Conservation (phyloP, 2,797 vertebrate genomes). For the Sus cebifrons region DNA sequence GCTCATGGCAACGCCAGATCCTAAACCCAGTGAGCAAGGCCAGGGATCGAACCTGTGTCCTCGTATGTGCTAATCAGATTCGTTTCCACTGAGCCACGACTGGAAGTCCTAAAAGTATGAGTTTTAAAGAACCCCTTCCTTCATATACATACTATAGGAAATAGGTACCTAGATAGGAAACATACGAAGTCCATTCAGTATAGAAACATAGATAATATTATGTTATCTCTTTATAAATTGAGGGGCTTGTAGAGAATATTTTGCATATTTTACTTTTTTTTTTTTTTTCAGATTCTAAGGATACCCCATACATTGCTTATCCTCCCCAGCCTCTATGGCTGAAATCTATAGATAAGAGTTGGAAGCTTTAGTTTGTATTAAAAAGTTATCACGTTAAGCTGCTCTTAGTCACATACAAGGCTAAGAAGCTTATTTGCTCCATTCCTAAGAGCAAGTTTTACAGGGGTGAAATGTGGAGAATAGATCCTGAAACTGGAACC, state of each 20-base stretch:
- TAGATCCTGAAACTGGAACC: neutral
- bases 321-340: neutral
- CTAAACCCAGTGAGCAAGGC: too few relatives aligned
- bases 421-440: neutral
- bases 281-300: neutral
- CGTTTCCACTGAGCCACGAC: too few relatives aligned
- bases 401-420: neutral
- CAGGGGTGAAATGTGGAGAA: neutral
- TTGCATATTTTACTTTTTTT: neutral
- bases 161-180: neutral
- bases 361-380: neutral
- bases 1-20: too few relatives aligned
- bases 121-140: slow-evolving; percentile 20
- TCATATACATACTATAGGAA: neutral
- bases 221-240: neutral
- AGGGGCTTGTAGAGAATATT: neutral
- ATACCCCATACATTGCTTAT: neutral
- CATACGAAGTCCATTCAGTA: neutral
- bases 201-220: neutral
- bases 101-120: neutral
- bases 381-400: neutral
- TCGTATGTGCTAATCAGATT: too few relatives aligned
- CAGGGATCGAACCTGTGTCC: too few relatives aligned
- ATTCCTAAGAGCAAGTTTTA: neutral
- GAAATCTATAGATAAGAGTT: neutral